Evolutionary conservation across 2,113 vertebrate genomes (phyloP).

Genomic region (Corvus cornix): DNA sequence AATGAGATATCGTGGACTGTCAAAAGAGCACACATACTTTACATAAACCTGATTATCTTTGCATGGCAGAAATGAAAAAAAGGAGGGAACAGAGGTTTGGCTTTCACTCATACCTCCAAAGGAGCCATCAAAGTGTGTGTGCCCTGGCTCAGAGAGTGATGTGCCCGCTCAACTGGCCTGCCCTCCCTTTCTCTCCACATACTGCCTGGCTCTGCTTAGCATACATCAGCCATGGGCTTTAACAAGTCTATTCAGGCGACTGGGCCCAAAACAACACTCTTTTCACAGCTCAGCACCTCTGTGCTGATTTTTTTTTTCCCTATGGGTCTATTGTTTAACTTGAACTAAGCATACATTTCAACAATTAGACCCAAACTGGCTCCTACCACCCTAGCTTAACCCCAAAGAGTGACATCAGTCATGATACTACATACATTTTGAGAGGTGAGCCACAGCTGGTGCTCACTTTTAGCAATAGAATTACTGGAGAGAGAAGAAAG

Average conservation of each 20-base stretch:
- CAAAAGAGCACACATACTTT: conserved; percentile 99
- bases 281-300: conserved; percentile 82
- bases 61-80: conserved; percentile 94
- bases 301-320: conserved; percentile 72
- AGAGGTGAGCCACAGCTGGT: conserved; percentile 1
- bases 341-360: conserved; percentile 78
- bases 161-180: conserved; percentile 77
- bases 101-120: conserved; percentile 84
- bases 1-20: conserved; percentile 98
- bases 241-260: conserved; percentile 93
- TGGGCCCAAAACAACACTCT: conserved; percentile 80
- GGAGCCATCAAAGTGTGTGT: conserved; percentile 84
- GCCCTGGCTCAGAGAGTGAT: conserved; percentile 79
- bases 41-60: conserved; percentile 99
- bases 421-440: conserved; percentile 52
- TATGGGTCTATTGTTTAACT: conserved; percentile 78
- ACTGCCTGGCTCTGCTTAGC: conserved; percentile 82
- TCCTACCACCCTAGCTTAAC: conserved; percentile 73
- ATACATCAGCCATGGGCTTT: conserved; percentile 89
- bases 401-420: conserved; percentile 74
- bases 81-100: conserved; percentile 76
- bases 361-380: conserved; percentile 73
- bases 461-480: background rate
- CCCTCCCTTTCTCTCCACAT: conserved; percentile 77
- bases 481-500: background rate